Conservation (phyloP, 2,113 vertebrate species). For the Callospermophilus lateralis region DNA sequence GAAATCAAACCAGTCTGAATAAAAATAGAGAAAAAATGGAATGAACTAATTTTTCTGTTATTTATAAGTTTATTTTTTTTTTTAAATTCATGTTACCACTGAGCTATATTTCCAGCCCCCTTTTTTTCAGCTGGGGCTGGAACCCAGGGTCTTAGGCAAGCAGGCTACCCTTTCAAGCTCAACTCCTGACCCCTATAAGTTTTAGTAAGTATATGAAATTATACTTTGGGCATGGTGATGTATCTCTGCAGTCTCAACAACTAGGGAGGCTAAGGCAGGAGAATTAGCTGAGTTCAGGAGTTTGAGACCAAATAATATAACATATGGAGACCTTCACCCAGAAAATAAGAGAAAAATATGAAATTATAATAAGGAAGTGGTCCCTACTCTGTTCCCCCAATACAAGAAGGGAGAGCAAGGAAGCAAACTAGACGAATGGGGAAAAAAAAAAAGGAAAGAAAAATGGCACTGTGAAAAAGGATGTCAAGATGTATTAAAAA, state of each 20-base stretch:
- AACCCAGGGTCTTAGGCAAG: background rate
- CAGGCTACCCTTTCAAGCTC: background rate
- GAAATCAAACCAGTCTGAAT: constrained; percentile 9
- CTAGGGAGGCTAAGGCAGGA: background rate
- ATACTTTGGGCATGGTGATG: background rate
- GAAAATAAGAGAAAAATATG: background rate
- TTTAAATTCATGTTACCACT: too few relatives aligned
- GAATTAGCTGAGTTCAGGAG: background rate
- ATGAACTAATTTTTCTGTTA: background rate
- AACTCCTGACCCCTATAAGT: background rate
- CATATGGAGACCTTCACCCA: background rate
- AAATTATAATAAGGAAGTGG: background rate
- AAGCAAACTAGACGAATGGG: background rate
- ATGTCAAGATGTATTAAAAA: background rate
- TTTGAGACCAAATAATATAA: background rate
- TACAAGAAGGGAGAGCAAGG: background rate
- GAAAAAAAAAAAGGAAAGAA: background rate
- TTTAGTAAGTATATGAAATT: background rate
- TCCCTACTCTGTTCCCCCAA: background rate
- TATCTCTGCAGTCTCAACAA: background rate
- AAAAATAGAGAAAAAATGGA: background rate
- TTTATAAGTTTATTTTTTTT: background rate
- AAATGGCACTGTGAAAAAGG: background rate
- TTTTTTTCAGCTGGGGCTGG: background rate
- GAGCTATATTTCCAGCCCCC: too few relatives aligned